Percentiles rank a stretch among this genome's conserved stretches.
These are phyloP conservation scores for Drosophila longiperda DNA, from an alignment of 2,888 invertebrate genomes.

Conservation along the genomic window DNA sequence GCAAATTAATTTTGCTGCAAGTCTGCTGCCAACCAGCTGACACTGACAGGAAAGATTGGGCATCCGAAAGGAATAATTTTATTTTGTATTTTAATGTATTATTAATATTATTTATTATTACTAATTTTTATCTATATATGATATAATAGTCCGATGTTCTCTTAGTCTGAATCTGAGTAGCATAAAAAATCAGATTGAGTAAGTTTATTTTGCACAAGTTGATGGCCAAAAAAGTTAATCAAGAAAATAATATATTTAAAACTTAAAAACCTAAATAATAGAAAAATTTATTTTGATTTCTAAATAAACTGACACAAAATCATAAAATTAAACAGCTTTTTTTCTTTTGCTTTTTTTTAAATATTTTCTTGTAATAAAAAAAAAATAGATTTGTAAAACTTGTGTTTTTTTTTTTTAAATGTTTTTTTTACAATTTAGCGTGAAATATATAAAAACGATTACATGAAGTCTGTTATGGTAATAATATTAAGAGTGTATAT, in stretches of 20 bases:
- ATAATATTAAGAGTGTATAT: not conserved
- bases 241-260: not conserved
- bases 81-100: not conserved
- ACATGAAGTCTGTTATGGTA: not conserved
- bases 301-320: too few species aligned
- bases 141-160: not conserved
- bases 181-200: too few species aligned
- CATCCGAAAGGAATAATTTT: not conserved
- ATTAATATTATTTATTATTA: not conserved
- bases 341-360: too few species aligned
- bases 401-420: not conserved
- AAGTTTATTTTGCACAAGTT: too few species aligned
- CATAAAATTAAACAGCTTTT: too few species aligned
- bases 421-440: not conserved
- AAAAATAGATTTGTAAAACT: too few species aligned
- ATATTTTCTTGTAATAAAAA: too few species aligned
- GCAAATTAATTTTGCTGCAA: constrained; percentile 78
- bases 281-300: not conserved
- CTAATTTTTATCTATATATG: not conserved
- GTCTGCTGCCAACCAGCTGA: constrained; percentile 60
- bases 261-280: not conserved
- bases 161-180: not conserved
- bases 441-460: not conserved
- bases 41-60: not conserved
- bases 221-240: not conserved